Evolutionary conservation across 2,888 invertebrate genomes (phyloP).

Genomic region (Embidobia sp.): DNA sequence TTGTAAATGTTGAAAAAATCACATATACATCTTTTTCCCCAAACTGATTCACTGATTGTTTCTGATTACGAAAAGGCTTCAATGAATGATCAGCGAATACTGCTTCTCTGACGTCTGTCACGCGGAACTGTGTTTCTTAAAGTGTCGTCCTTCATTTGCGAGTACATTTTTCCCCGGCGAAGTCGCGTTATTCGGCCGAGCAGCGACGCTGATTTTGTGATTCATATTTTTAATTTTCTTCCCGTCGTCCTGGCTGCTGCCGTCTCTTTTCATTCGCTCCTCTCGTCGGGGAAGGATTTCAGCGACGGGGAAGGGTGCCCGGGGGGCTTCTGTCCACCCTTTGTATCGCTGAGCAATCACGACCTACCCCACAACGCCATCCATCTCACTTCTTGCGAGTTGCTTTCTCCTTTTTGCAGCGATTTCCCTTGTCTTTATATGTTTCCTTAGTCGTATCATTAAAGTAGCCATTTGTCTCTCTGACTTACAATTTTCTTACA

Average conservation of each 20-base stretch:
- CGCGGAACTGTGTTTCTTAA: constrained; percentile 16
- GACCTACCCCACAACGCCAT: constrained; percentile 79
- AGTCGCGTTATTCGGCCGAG: constrained; percentile 30
- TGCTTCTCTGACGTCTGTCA: no score
- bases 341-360: constrained; percentile 81
- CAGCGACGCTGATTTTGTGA: constrained; percentile 45
- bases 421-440: no score
- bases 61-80: no score
- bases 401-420: no score
- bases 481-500: no score
- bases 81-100: no score
- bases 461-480: no score
- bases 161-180: constrained; percentile 38
- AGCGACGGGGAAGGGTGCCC: constrained; percentile 61
- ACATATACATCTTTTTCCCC: no score
- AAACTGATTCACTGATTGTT: no score
- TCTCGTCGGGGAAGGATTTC: constrained; percentile 48
- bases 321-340: constrained; percentile 78
- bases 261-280: constrained; percentile 58
- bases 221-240: constrained; percentile 64
- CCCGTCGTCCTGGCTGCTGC: constrained; percentile 18
- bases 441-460: no score
- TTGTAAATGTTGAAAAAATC: no score
- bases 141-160: constrained; percentile 43
- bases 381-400: constrained; percentile 43